Evolutionary conservation across 2,888 invertebrate species (phyloP).

Genomic region (Leptinotarsa haldemani): DNA sequence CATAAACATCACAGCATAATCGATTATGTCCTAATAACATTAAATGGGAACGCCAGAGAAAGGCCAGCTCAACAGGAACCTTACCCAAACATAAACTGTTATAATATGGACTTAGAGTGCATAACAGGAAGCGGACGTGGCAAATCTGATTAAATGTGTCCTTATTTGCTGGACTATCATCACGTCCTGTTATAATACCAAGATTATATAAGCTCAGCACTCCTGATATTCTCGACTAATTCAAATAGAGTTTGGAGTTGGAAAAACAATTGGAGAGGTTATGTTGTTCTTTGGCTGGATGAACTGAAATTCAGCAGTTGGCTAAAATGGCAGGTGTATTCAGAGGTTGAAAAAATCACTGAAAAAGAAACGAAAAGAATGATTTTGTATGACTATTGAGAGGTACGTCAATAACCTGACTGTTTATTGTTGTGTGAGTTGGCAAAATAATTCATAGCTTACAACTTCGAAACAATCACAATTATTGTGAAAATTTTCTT

Average conservation of each 20-base stretch:
- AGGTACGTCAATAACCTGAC: too few relatives aligned
- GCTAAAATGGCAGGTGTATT: neutral
- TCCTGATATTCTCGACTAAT: slow-evolving; percentile 20
- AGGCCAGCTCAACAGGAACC: slow-evolving; percentile 15
- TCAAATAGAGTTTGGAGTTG: slow-evolving; percentile 10
- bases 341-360: too few relatives aligned
- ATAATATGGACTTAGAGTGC: slow-evolving; percentile 23
- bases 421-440: too few relatives aligned
- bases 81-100: slow-evolving; percentile 21
- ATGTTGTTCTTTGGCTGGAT: slow-evolving; percentile 19
- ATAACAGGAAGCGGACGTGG: slow-evolving; percentile 8
- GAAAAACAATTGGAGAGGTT: slow-evolving; percentile 17
- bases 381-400: too few relatives aligned
- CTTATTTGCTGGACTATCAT: slow-evolving; percentile 28
- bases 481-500: too few relatives aligned
- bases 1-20: slow-evolving; percentile 1
- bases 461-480: too few relatives aligned
- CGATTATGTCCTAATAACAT: slow-evolving; percentile 15
- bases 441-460: too few relatives aligned
- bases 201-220: slow-evolving; percentile 20
- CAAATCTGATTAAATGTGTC: slow-evolving; percentile 28
- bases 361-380: too few relatives aligned
- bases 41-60: neutral
- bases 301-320: neutral
- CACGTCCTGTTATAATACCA: slow-evolving; percentile 27